Evolutionary conservation across 2,113 vertebrate genomes (phyloP).

Genomic region (Xiphophorus hellerii): DNA sequence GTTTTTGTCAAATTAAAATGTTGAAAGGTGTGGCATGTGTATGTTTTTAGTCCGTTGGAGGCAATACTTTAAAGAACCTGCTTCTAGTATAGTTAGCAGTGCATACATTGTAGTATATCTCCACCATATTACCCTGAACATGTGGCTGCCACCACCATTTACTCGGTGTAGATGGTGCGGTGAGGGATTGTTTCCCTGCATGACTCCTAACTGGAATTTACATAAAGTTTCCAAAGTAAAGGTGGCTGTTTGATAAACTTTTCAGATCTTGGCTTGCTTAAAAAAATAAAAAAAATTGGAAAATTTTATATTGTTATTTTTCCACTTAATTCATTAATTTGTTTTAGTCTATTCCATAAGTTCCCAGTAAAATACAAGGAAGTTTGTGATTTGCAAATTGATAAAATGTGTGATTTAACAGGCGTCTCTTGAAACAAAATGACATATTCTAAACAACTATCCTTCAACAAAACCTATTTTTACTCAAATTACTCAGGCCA

Average conservation of each 20-base stretch:
- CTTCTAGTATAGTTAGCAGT: neutral
- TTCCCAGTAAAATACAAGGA: neutral
- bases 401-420: neutral
- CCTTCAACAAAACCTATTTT: slow-evolving; percentile 43
- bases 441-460: slow-evolving; percentile 35
- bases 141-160: neutral
- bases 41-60: too few species aligned
- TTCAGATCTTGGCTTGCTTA: neutral
- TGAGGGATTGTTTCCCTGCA: neutral
- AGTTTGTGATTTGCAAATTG: neutral
- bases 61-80: too few species aligned
- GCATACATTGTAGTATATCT: neutral
- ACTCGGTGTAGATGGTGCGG: neutral
- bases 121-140: neutral
- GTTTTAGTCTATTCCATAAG: neutral
- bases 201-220: neutral
- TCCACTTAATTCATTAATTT: neutral
- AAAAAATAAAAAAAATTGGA: neutral
- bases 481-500: slow-evolving; percentile 67
- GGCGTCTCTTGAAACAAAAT: neutral
- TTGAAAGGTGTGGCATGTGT: neutral
- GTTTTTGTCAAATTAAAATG: neutral
- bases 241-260: neutral
- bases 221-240: neutral
- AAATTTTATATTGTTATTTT: neutral